Evolutionary conservation across 2,888 invertebrate genomes (phyloP), one percentile per base, ranked within the genome.

Genomic region (Parthenolecanium corni): DNA sequence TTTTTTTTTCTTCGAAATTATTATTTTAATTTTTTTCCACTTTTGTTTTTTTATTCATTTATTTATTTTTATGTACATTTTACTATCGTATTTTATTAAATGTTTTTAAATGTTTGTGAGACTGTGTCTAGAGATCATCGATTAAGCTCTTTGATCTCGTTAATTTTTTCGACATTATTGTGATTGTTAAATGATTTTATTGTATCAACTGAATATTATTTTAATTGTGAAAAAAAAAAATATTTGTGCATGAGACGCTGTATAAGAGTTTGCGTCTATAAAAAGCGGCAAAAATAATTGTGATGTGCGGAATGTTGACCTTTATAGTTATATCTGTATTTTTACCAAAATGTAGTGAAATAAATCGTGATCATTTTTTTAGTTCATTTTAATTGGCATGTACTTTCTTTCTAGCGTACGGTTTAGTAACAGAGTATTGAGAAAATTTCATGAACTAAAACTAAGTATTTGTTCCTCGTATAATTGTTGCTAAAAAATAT

Each of bases 71-170:
- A 20, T 38, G 11, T 23, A 40, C 21, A 40, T 2, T 36, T 61
- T 20, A 40, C n/a, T 16, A 4, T 31, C 25, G 4, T 12, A 16
- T 53, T n/a, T n/a, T 16, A 12, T 40, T 20, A 6, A 38, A 11
- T 23, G 25, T 23, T 31, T 42, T 44, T 46, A 31, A 38, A 46
- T 44, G 44, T 61, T 38, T 51, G 24, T 61, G 47, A 61, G 61
- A 61, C 61, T 61, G 61, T 51, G 31, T 49, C 18, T 23, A 49
- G 61, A 61, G 61, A 51, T 61, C 61, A 23, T 51, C 40, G 20
- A 49, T n/a, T 6, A 20, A 21, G 21, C 21, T 21, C 18, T 21
- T 12, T 49, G 61, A 61, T 61, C 49, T 61, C 61, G 49, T 40
- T 61, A 61, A 49, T 61, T 46, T 56, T 9, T 20, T 57, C 42